A percentile compares a stretch with the other conserved stretches of the same genome.
Conservation (phyloP, 2,888 invertebrate genomes). For the Drosophila helvetica region DNA sequence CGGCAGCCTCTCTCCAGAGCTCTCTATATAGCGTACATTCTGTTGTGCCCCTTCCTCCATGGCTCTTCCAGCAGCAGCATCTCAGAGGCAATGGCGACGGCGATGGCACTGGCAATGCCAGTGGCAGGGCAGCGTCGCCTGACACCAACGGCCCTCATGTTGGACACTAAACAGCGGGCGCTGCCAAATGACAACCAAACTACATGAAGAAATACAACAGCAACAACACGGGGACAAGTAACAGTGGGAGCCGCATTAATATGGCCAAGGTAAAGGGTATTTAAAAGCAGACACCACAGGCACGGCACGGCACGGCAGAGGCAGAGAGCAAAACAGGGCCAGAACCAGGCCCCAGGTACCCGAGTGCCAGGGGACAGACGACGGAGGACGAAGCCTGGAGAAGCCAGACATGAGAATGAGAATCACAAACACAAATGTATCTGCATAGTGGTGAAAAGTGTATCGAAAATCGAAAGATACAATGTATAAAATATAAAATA, state of each 20-base stretch:
- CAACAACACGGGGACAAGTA: constrained; percentile 63
- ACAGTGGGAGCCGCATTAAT: constrained; percentile 79
- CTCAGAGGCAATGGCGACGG: neutral
- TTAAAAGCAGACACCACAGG: constrained; percentile 70
- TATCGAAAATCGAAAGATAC: no score
- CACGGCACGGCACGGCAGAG: constrained; percentile 24
- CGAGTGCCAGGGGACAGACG: constrained; percentile 3
- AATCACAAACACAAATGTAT: constrained; percentile 61
- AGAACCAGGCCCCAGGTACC: constrained; percentile 17
- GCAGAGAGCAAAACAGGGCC: constrained; percentile 36
- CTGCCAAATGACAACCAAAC: constrained; percentile 81
- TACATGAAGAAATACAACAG: constrained; percentile 78
- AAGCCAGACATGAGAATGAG: constrained; percentile 21
- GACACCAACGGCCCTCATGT: constrained; percentile 79
- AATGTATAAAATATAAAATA: no score
- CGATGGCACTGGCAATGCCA: constrained; percentile 9
- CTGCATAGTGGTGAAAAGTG: constrained; percentile 28
- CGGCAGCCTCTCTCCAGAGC: constrained; percentile 39
- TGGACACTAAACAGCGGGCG: constrained; percentile 80
- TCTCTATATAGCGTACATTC: neutral
- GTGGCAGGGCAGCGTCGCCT: constrained; percentile 47
- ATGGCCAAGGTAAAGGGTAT: constrained; percentile 78
- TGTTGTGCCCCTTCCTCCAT: neutral
- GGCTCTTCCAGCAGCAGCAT: neutral
- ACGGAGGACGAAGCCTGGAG: constrained; percentile 6